phyloP scores from a whole-genome alignment of 1,140 invertebrate genomes.

The Phymorhynchus buccinoides region DNA sequence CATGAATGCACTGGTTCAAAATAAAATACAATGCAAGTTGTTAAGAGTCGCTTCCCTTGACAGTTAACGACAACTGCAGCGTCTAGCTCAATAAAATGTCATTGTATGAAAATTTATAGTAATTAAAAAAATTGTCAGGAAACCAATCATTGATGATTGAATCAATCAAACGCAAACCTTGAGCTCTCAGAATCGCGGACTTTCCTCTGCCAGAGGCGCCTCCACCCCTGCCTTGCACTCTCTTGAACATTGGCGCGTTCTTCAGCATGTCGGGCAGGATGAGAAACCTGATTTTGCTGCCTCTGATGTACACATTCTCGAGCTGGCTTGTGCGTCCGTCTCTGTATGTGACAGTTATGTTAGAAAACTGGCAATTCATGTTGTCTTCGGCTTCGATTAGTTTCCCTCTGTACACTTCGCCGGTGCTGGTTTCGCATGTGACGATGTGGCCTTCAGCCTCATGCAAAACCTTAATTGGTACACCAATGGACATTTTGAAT shows the following conservation, averaged over 20 bases:
- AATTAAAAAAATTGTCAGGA: too few species aligned
- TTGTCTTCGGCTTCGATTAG: slow-evolving; percentile 99
- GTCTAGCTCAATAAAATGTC: too few species aligned
- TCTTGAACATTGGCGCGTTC: slow-evolving; percentile 99
- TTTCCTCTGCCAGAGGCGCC: slow-evolving; percentile 87
- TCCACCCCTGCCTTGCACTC: slow-evolving; percentile 75
- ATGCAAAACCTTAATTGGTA: slow-evolving; percentile 99
- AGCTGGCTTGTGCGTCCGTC: slow-evolving; percentile 93
- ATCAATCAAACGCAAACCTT: too few species aligned
- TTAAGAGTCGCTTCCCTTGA: too few species aligned
- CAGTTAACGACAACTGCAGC: too few species aligned
- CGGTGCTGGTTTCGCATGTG: slow-evolving; percentile 96
- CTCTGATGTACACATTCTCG: slow-evolving; percentile 98
- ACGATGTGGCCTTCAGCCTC: slow-evolving; percentile 99
- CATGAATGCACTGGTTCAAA: too few species aligned
- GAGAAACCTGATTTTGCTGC: slow-evolving; percentile 98
- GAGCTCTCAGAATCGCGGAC: slow-evolving; percentile 95
- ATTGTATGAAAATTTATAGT: too few species aligned
- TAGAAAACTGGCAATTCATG: slow-evolving; percentile 96
- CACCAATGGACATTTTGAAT: slow-evolving; percentile 77
- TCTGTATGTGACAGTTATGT: slow-evolving; percentile 84
- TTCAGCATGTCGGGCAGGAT: slow-evolving; percentile 99
- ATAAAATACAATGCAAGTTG: too few species aligned
- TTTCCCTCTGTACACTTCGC: slow-evolving; percentile 94
- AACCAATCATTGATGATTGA: too few species aligned